Base-by-base conservation (phyloP, 2,888 invertebrate genomes). In the Microplitis deprimator region DNA sequence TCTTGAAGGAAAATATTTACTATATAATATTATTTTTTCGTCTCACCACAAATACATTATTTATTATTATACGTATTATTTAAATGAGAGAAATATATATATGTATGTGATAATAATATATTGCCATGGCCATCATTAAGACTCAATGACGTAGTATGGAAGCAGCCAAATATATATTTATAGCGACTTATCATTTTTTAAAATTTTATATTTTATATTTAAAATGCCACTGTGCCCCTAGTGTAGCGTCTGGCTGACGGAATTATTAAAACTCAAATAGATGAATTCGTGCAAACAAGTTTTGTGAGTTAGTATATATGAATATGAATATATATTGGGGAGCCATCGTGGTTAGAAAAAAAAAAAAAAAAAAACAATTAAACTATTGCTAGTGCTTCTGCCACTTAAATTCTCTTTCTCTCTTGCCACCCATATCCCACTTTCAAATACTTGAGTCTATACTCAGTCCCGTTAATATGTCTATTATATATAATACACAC, bases 211-310 rank as follows among this genome's bases (percentile, higher is more conserved):
- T 78, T 76, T 50, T 64, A 68, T 76, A 70, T 29, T 29, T 76
- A 61, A 41, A 75, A 70, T 76, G 62, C 69, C 64, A 72, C 70
- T 79, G 72, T 68, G 71, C 29, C 29, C 29, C 29, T 29, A 29
- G 29, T 69, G 68, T 78, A 79, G 60, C 74, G 76, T 81, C 70
- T 73, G 69, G 69, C 79, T 80, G 81, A 76, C 73, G 83, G 84
- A 87, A 86, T 87, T 86, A 87, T 87, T 87, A 87, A 87, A 87
- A 86, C 83, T 84, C 84, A 84, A 85, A 84, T 81, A 82, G 79
- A 81, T 81, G 73, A 65, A 29, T 80, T 29, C 39, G 68, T 59
- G 70, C 50, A 75, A 17, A 40, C 70, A 64, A 73, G 40, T 13
- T 29, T 41, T 72, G 68, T 59, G 39, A 17, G 20, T 13, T 13